A percentile compares a stretch with the other conserved stretches of the same genome.
Evolutionary conservation across 2,113 vertebrate species (phyloP).

Genomic region (Chrysochloris asiatica): DNA sequence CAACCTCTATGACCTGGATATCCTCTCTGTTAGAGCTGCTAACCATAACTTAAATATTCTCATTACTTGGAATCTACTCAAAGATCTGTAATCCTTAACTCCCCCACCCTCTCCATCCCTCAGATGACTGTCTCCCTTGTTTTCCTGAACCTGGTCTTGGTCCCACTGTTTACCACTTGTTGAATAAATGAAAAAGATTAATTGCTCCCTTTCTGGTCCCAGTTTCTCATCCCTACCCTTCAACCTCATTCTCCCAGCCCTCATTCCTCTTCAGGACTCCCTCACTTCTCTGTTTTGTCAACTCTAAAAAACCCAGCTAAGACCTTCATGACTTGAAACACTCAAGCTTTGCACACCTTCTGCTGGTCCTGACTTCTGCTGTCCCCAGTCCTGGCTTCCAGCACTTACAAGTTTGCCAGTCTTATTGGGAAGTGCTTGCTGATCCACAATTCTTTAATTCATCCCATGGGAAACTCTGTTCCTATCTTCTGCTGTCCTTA

Average conservation of each 20-base stretch:
- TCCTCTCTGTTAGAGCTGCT: background rate
- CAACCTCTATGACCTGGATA: background rate
- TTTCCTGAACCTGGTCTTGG: background rate
- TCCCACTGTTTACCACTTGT: background rate
- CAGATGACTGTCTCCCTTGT: background rate
- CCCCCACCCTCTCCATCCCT: background rate
- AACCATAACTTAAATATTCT: background rate
- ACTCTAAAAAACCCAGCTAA: background rate
- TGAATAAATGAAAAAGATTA: background rate
- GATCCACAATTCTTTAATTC: background rate
- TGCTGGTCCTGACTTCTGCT: slow-evolving; percentile 16
- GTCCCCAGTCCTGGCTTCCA: background rate
- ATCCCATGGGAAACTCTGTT: background rate
- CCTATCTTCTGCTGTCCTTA: background rate
- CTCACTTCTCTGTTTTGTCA: background rate
- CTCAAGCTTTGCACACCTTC: slow-evolving; percentile 34
- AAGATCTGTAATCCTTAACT: background rate
- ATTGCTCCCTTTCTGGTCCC: background rate
- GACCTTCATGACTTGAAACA: slow-evolving; percentile 37
- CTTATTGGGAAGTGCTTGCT: background rate
- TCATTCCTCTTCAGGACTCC: background rate
- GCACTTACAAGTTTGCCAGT: background rate
- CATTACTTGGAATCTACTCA: background rate
- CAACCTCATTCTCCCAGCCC: background rate
- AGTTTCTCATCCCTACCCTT: background rate